These are phyloP conservation scores for Apostichopus californicus DNA, from an alignment of 35 echinoderm and acorn worm species.

Conservation along the genomic window DNA sequence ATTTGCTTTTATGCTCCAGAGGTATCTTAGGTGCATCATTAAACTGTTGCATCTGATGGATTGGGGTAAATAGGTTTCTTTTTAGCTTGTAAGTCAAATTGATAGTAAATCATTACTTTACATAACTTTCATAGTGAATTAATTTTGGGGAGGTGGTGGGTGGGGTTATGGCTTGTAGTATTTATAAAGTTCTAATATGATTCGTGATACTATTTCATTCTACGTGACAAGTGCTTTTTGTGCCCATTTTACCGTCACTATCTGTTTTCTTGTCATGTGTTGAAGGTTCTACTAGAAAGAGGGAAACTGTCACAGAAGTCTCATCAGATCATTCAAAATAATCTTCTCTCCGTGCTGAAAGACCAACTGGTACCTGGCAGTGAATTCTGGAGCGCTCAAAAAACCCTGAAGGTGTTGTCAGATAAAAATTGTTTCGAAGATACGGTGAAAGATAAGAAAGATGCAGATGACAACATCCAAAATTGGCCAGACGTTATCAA, in stretches of 20 bases:
- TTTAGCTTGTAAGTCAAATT: too few relatives aligned
- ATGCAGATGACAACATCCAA: conserved; percentile 24
- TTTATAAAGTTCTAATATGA: too few relatives aligned
- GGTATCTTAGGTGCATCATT: too few relatives aligned
- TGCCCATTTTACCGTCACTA: neutral
- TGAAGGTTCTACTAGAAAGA: conserved; percentile 84
- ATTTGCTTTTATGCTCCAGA: too few relatives aligned
- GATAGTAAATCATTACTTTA: too few relatives aligned
- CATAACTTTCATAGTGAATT: too few relatives aligned
- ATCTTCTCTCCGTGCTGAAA: conserved; percentile 80
- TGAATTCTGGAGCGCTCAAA: conserved; percentile 88
- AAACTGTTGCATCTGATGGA: too few relatives aligned
- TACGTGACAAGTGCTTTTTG: neutral
- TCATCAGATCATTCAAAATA: conserved; percentile 83
- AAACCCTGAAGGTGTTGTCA: conserved; percentile 76
- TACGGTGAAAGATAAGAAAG: conserved; percentile 20
- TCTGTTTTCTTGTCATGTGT: neutral
- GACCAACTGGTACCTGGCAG: conserved; percentile 79
- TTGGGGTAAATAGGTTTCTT: too few relatives aligned
- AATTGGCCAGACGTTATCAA: conserved; percentile 79
- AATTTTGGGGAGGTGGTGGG: too few relatives aligned
- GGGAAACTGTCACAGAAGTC: conserved; percentile 80
- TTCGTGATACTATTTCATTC: neutral
- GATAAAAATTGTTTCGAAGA: conserved; percentile 91
- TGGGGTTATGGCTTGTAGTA: too few relatives aligned